phyloP scores from a whole-genome alignment of 1,140 invertebrate genomes.

The Drosophila equinoxialis region DNA sequence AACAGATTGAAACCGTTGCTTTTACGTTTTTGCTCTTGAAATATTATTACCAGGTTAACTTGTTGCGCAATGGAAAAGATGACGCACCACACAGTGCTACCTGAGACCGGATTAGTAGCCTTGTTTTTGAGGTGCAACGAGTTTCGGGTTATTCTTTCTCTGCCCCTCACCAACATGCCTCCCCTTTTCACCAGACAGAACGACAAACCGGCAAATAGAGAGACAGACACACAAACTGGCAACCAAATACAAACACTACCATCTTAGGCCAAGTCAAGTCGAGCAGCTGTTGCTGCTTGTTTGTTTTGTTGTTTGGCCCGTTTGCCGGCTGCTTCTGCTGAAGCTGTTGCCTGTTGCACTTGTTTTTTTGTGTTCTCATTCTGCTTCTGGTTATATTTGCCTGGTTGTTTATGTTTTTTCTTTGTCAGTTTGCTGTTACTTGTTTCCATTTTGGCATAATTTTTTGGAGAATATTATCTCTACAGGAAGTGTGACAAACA shows the following conservation, averaged over 20 bases:
- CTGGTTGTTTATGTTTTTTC: slow-evolving; percentile 8
- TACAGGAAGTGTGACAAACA: slow-evolving; percentile 14
- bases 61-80: slow-evolving; percentile 17
- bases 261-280: slow-evolving; percentile 16
- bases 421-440: slow-evolving; percentile 8
- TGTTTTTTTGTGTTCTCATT: slow-evolving; percentile 21
- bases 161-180: neutral
- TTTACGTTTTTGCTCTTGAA: slow-evolving; percentile 17
- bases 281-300: slow-evolving; percentile 12
- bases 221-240: neutral
- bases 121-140: slow-evolving; percentile 12
- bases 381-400: slow-evolving; percentile 17
- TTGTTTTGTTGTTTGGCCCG: slow-evolving; percentile 4
- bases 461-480: neutral
- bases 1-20: slow-evolving; percentile 17
- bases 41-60: slow-evolving; percentile 23
- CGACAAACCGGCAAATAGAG: neutral
- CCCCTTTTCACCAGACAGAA: neutral
- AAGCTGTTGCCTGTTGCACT: slow-evolving; percentile 13
- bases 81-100: neutral
- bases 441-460: slow-evolving; percentile 7
- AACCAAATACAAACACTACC: slow-evolving; percentile 12
- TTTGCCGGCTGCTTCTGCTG: slow-evolving; percentile 4
- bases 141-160: slow-evolving; percentile 6
- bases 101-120: slow-evolving; percentile 6